Conservation (phyloP, 2,797 vertebrate genomes). For the Pseudotriccus pelzelni region DNA sequence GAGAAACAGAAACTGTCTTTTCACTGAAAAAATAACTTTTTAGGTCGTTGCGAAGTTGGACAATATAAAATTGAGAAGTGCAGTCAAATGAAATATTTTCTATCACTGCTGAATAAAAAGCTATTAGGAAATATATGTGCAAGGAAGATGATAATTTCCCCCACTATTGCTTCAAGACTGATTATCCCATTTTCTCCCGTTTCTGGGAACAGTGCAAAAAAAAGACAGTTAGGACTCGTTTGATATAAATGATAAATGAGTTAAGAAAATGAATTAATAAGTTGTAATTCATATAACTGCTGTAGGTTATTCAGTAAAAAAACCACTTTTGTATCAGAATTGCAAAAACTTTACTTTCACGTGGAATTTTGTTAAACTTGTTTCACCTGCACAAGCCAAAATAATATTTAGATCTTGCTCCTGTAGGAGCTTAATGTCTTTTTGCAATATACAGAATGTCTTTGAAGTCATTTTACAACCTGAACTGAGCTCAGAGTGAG, state of each 20-base stretch:
- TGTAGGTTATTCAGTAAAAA: not conserved
- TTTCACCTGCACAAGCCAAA: not conserved
- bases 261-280: not conserved
- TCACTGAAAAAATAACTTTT: not conserved
- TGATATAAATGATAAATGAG: not conserved
- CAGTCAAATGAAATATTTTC: not conserved
- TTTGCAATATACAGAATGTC: too few species aligned
- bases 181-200: not conserved
- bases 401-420: not conserved
- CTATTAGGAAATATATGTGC: not conserved
- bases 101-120: not conserved
- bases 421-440: too few species aligned
- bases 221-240: not conserved
- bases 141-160: not conserved
- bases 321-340: not conserved
- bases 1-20: not conserved
- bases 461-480: too few species aligned
- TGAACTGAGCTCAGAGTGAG: too few species aligned
- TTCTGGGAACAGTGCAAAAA: not conserved
- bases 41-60: not conserved
- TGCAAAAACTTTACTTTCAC: not conserved
- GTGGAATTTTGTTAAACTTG: not conserved
- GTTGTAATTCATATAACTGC: not conserved
- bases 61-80: not conserved
- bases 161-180: not conserved